phyloP scores from a whole-genome alignment of 2,113 vertebrate species.

The Edolisoma coerulescens region DNA sequence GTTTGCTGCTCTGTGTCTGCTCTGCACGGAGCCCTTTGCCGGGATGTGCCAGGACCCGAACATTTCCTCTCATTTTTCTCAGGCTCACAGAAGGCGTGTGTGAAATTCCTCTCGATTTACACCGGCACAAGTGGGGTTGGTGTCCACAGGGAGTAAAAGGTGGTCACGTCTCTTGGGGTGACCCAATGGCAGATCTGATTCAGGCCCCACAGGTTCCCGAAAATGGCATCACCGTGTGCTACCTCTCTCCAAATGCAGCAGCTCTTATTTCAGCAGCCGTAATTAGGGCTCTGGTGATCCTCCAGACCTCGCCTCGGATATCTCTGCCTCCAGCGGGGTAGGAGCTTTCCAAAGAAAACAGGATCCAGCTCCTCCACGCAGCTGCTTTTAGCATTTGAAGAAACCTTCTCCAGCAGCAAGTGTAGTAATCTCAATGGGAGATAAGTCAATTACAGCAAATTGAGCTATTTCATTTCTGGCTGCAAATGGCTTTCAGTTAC shows the following conservation, averaged over 20 bases:
- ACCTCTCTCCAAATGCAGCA: not conserved
- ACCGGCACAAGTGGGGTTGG: fast-evolving
- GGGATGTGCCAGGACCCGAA: fast-evolving
- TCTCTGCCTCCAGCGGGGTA: not conserved
- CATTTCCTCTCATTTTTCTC: fast-evolving
- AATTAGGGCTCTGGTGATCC: not conserved
- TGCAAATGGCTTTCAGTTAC: constrained; percentile 83
- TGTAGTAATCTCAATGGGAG: constrained; percentile 77
- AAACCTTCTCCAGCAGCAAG: constrained; percentile 73
- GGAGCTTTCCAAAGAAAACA: constrained; percentile 11
- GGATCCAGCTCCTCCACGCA: constrained; percentile 34
- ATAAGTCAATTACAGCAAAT: constrained; percentile 84
- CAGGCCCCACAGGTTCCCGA: not conserved
- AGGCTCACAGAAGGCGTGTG: fast-evolving
- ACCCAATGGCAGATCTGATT: fast-evolving
- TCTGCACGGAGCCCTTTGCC: fast-evolving
- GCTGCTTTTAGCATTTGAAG: constrained; percentile 64
- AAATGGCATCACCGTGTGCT: fast-evolving
- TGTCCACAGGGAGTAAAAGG: not conserved
- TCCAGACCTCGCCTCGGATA: not conserved
- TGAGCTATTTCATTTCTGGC: constrained; percentile 82
- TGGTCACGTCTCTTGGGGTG: fast-evolving
- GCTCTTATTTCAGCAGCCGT: not conserved
- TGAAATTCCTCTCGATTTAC: not conserved
- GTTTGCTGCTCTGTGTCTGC: not conserved